Conservation (phyloP, 1,140 invertebrate genomes). For the Cataglyphis hispanica region DNA sequence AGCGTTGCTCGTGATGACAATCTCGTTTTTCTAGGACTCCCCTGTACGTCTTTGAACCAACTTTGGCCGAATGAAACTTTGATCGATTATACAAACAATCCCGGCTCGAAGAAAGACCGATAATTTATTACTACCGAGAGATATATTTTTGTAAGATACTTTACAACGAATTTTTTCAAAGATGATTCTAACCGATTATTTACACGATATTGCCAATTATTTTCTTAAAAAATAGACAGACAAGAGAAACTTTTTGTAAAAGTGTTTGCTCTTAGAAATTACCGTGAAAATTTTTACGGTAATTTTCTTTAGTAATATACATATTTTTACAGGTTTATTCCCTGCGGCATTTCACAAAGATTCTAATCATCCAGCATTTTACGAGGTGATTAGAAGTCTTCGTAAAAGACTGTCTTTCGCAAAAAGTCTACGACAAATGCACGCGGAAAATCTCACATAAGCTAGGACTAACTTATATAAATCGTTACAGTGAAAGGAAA, state of each 20-base stretch:
- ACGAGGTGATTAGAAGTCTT: neutral
- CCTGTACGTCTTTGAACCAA: neutral
- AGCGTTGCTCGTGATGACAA: slow-evolving; percentile 36
- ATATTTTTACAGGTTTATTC: slow-evolving; percentile 1
- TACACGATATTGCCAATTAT: neutral
- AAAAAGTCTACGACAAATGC: slow-evolving; percentile 31
- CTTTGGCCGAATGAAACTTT: slow-evolving; percentile 27
- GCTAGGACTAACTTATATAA: slow-evolving; percentile 12
- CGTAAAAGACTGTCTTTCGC: slow-evolving; percentile 12
- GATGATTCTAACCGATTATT: slow-evolving; percentile 3
- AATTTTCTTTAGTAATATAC: slow-evolving; percentile 2
- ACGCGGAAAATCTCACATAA: neutral
- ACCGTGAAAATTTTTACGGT: neutral
- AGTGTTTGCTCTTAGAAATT: slow-evolving; percentile 25
- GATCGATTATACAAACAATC: neutral
- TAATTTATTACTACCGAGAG: neutral
- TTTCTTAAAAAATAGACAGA: neutral
- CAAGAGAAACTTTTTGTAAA: slow-evolving; percentile 32
- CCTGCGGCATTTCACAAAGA: slow-evolving; percentile 16
- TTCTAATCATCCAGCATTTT: slow-evolving; percentile 18
- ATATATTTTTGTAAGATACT: neutral
- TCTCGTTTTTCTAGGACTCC: slow-evolving; percentile 36
- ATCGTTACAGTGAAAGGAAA: slow-evolving; percentile 49
- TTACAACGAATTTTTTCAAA: neutral
- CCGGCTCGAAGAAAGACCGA: neutral